Conservation (phyloP, 2,888 invertebrate species). For the Caenorhabditis becei region DNA sequence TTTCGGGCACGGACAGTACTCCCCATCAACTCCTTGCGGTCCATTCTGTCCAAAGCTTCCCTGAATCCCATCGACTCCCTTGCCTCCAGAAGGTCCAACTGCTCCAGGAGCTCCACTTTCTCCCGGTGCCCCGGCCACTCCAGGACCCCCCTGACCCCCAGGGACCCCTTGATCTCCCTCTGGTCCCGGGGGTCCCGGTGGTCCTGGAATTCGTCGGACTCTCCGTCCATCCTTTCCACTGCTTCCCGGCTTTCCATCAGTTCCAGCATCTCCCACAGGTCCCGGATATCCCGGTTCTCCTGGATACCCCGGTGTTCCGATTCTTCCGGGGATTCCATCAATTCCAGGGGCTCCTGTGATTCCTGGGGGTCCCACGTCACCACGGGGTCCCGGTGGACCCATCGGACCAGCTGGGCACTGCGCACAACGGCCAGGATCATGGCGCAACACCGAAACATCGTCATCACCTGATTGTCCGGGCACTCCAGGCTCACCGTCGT, state of each 20-base stretch:
- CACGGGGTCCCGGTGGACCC: slow-evolving; percentile 69
- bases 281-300: slow-evolving; percentile 63
- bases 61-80: slow-evolving; percentile 54
- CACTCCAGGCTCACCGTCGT: slow-evolving; percentile 48
- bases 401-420: slow-evolving; percentile 73
- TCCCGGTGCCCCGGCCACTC: slow-evolving; percentile 61
- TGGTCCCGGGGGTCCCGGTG: slow-evolving; percentile 59
- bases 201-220: slow-evolving; percentile 50
- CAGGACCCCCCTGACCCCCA: slow-evolving; percentile 55
- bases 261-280: slow-evolving; percentile 59
- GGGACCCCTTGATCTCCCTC: slow-evolving; percentile 59
- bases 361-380: slow-evolving; percentile 55
- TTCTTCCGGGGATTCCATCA: slow-evolving; percentile 63
- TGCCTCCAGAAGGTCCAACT: slow-evolving; percentile 69
- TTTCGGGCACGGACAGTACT: slow-evolving; percentile 66
- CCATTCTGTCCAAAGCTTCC: slow-evolving; percentile 49
- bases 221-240: slow-evolving; percentile 47
- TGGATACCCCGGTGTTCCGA: slow-evolving; percentile 57
- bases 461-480: slow-evolving; percentile 46
- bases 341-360: slow-evolving; percentile 47
- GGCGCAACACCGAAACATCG: slow-evolving; percentile 50
- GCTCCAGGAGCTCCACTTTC: slow-evolving; percentile 70
- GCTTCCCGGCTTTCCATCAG: slow-evolving; percentile 53
- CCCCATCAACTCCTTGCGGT: slow-evolving; percentile 60
- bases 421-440: slow-evolving; percentile 59